phyloP scores from a whole-genome alignment of 1,140 invertebrate species.

The Scylla paramamosain region DNA sequence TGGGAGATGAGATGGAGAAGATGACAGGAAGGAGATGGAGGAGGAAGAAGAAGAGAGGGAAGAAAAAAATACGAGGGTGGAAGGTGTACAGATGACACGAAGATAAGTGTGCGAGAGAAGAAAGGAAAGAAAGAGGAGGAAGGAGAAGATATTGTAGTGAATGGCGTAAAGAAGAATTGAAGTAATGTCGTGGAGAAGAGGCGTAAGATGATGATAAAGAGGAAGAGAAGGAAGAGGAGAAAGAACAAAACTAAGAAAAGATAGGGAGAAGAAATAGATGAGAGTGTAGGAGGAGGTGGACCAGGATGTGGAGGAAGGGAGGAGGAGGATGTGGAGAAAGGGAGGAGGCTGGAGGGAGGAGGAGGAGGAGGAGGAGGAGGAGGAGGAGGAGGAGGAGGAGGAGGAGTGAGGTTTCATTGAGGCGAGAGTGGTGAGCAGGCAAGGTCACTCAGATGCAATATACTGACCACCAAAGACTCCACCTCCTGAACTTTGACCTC shows the following conservation, averaged over 20 bases:
- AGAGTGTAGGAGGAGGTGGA: neutral
- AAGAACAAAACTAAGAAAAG: neutral
- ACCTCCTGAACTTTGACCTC: neutral
- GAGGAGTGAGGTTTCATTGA: neutral
- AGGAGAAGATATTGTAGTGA: neutral
- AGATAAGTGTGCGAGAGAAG: neutral
- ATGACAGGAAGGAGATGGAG: neutral
- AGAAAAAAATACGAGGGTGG: neutral
- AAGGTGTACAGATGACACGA: neutral
- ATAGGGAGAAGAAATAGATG: neutral
- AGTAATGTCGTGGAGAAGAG: neutral
- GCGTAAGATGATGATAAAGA: neutral
- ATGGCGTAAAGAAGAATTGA: neutral
- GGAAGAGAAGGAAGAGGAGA: neutral
- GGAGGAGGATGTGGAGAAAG: too few relatives aligned
- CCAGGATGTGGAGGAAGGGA: neutral
- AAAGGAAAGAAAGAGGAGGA: neutral
- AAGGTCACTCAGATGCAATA: constrained; percentile 6
- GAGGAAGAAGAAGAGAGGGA: neutral
- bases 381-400: neutral
- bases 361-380: too few relatives aligned
- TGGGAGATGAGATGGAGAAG: neutral
- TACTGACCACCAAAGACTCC: neutral
- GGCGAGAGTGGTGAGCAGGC: neutral
- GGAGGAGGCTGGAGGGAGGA: too few relatives aligned